Evolutionary conservation across 2,888 invertebrate genomes (phyloP).

Genomic region (Meghimatium bilineatum): DNA sequence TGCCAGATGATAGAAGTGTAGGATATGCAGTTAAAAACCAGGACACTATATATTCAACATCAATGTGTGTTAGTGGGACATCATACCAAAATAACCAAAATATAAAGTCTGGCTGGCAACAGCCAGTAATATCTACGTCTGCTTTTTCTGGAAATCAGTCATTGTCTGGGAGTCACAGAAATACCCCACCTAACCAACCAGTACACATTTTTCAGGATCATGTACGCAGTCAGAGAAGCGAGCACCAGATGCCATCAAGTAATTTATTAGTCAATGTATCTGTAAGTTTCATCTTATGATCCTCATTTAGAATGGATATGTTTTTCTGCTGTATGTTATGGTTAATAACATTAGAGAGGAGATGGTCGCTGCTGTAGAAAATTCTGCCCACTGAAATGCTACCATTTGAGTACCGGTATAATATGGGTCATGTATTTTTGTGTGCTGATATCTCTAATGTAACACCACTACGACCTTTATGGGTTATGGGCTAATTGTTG

Average conservation of each 20-base stretch:
- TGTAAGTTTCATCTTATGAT: no score
- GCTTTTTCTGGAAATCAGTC: not conserved
- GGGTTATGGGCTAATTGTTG: no score
- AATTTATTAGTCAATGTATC: not conserved
- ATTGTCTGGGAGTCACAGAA: not conserved
- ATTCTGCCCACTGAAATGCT: no score
- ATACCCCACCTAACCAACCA: not conserved
- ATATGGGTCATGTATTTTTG: no score
- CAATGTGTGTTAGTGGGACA: not conserved
- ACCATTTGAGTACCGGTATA: no score
- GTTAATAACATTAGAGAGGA: no score
- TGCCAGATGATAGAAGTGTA: not conserved
- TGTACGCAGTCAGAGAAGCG: not conserved
- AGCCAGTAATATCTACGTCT: conserved; percentile 9
- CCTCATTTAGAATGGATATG: no score
- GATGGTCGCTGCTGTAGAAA: no score
- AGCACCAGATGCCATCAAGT: not conserved
- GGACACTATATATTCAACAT: not conserved
- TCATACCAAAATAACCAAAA: not conserved
- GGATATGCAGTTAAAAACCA: not conserved
- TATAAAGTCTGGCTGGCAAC: not conserved
- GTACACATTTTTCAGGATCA: not conserved
- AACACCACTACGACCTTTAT: no score
- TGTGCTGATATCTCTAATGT: no score
- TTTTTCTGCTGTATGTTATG: no score